Conservation (phyloP, 2,797 vertebrate species). For the Rhinophrynus dorsalis region DNA sequence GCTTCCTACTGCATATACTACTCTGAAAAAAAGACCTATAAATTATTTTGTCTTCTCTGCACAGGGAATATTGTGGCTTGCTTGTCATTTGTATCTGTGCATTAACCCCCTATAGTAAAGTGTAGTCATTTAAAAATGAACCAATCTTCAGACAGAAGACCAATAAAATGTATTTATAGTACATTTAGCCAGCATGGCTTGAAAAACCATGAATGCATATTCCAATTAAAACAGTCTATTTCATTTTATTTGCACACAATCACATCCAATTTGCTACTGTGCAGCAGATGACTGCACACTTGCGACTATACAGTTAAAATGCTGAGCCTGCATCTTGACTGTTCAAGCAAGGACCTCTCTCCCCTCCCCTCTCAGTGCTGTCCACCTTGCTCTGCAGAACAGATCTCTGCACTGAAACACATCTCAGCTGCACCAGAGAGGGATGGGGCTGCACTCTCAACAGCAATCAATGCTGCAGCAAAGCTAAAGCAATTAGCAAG, state of each 20-base stretch:
- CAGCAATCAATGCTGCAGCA: conserved; percentile 67
- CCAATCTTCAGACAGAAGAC: no score
- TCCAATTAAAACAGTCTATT: conserved; percentile 32
- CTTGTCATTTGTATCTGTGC: no score
- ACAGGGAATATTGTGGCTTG: no score
- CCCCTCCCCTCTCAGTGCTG: conserved; percentile 43
- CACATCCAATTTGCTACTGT: conserved; percentile 43
- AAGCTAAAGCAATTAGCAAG: conserved; percentile 67
- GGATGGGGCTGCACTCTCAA: conserved; percentile 67
- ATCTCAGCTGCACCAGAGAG: conserved; percentile 73
- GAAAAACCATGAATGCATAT: not conserved
- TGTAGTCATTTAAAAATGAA: no score
- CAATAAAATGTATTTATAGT: no score
- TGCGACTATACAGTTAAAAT: conserved; percentile 53
- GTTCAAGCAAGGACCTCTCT: conserved; percentile 50
- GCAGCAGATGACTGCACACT: conserved; percentile 31
- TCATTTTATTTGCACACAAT: conserved; percentile 45
- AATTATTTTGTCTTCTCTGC: no score
- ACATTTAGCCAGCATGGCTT: no score
- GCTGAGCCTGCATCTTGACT: conserved; percentile 70
- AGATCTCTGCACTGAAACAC: conserved; percentile 59
- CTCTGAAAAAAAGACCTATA: no score
- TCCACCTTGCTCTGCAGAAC: conserved; percentile 67
- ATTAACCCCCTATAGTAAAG: no score
- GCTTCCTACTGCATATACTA: no score